phyloP scores from a whole-genome alignment of 2,888 invertebrate genomes.

The Campoletis raptor region DNA sequence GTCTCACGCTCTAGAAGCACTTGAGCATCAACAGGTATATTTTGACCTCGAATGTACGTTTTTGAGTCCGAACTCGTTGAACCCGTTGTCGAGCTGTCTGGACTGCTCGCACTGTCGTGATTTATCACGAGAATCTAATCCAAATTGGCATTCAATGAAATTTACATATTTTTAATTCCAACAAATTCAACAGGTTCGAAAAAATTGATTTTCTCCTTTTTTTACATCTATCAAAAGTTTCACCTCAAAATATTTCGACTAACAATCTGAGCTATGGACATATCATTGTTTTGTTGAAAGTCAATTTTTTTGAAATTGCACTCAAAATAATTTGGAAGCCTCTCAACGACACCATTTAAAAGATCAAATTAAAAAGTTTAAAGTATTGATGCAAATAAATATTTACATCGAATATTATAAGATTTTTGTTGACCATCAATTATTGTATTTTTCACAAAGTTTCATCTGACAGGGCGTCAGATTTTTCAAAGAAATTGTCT shows the following conservation, averaged over 20 bases:
- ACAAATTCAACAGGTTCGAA: not conserved
- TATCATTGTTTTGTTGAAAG: too few relatives aligned
- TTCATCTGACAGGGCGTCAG: too few relatives aligned
- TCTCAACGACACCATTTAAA: too few relatives aligned
- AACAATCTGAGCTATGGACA: not conserved
- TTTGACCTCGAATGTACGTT: slow-evolving; percentile 94
- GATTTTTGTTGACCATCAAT: too few relatives aligned
- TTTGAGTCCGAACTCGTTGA: slow-evolving; percentile 83
- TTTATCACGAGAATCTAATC: slow-evolving; percentile 87
- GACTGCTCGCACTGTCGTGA: slow-evolving; percentile 84
- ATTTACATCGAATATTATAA: too few relatives aligned
- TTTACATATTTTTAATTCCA: not conserved
- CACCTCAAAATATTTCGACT: not conserved
- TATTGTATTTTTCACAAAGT: too few relatives aligned
- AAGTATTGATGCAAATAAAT: too few relatives aligned
- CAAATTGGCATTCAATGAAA: not conserved
- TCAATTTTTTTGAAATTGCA: too few relatives aligned
- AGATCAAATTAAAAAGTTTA: too few relatives aligned
- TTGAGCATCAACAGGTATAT: slow-evolving; percentile 92
- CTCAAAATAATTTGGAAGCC: too few relatives aligned
- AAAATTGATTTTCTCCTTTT: not conserved
- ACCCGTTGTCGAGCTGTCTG: slow-evolving; percentile 80
- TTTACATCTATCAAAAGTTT: not conserved
- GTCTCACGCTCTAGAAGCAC: slow-evolving; percentile 93
- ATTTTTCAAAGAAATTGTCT: too few relatives aligned